Evolutionary conservation across 2,797 vertebrate genomes (phyloP), one percentile per base, ranked within the genome.

Genomic region (Enteromius unitaeniatus): DNA sequence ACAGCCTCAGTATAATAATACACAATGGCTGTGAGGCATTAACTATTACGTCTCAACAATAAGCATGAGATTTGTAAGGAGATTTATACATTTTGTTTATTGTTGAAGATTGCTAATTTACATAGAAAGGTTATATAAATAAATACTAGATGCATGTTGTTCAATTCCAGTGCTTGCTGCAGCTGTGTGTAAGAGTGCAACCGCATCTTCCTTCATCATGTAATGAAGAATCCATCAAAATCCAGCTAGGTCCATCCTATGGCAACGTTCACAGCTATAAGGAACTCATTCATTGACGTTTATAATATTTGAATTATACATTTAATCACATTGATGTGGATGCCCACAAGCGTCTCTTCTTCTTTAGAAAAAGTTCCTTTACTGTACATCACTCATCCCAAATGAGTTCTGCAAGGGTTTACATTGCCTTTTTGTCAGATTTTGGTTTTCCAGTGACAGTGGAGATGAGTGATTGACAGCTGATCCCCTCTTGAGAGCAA

Each of bases 391-490:
- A n/a, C 42, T 37, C 45, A 45, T 74, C 79, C 79, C 49, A 80
- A 47, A 62, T 67, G 68, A 80, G 37, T 53, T 81, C 49, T 85
- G 55, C 21, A 68, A 55, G 55, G 34, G 23, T 51, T 83, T 49
- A 78, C 10, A 19, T 80, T 28, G 62, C 72, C 49, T 60, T 31
- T 79, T 72, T 69, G 79, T 73, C 34, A 40, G 64, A 81, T 58
- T 55, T 79, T 69, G 62, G 19, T 75, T 83, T 77, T 81, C 45
- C 55, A 55, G 77, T 83, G 23, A 74, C 70, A 78, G 79, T 81
- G 68, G 42, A 81, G 72, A 84, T 83, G 60, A 86, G 81, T 82
- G 55, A 62, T 47, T 78, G 77, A 86, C 79, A 86, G 78, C 69
- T 69, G 45, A 65, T 65, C 45, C 21, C 21, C 60, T 82, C 83